Percentiles rank a stretch among this genome's conserved stretches.
These are phyloP conservation scores for Phragmatobia fuliginosa DNA, from an alignment of 2,888 invertebrate genomes.

Conservation along the genomic window DNA sequence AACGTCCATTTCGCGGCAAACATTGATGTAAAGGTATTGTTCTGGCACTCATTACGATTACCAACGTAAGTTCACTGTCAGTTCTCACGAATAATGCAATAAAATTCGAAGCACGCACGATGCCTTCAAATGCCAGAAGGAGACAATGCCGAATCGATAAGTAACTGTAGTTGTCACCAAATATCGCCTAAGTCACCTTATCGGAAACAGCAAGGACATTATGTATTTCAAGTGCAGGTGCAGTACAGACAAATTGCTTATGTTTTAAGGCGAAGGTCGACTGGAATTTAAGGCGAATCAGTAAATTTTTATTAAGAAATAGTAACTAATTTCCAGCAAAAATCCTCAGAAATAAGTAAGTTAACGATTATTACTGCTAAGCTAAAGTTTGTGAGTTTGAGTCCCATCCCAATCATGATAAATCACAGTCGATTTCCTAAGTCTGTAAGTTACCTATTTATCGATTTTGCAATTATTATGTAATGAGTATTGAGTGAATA, in stretches of 20 bases:
- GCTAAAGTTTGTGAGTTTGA: no score
- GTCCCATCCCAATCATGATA: no score
- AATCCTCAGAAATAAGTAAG: no score
- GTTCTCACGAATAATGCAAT: constrained; percentile 77
- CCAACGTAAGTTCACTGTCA: constrained; percentile 65
- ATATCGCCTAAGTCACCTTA: constrained; percentile 63
- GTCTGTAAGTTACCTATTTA: no score
- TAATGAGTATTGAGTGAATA: no score
- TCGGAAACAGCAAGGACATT: constrained; percentile 56
- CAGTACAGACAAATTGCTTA: background rate
- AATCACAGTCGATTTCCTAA: no score
- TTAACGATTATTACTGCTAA: no score
- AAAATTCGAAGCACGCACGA: constrained; percentile 74
- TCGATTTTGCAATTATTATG: no score
- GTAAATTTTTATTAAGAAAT: no score
- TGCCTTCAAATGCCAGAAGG: constrained; percentile 73
- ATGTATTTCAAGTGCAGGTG: constrained; percentile 21
- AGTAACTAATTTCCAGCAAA: no score
- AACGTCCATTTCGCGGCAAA: constrained; percentile 24
- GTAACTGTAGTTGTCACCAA: constrained; percentile 80
- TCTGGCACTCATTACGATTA: constrained; percentile 57
- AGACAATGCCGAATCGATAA: constrained; percentile 82
- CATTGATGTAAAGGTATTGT: constrained; percentile 37
- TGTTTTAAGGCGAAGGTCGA: background rate
- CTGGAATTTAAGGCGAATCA: no score